Percentiles rank a stretch among this genome's conserved stretches.
phyloP scores from a whole-genome alignment of 2,888 invertebrate genomes.

The Lasioglossum leucozonium region DNA sequence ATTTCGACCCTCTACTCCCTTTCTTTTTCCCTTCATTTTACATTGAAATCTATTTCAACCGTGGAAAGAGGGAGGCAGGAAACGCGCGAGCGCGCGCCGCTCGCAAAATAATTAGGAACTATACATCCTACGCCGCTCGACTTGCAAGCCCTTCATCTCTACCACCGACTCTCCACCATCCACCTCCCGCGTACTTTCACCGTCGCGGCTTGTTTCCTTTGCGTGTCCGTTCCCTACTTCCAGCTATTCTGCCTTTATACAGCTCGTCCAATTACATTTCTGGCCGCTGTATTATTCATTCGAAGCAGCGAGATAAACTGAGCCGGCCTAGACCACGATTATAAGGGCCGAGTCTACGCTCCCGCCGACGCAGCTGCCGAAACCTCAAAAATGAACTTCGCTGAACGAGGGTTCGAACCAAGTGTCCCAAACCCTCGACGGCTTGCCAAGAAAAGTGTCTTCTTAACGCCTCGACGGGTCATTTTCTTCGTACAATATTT shows the following conservation, averaged over 20 bases:
- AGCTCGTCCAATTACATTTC: slow-evolving; percentile 58
- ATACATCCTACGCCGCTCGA: slow-evolving; percentile 40
- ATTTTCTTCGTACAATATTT: too few relatives aligned
- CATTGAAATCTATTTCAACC: slow-evolving; percentile 32
- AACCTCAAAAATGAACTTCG: neutral
- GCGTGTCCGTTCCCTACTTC: slow-evolving; percentile 51
- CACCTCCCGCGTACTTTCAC: slow-evolving; percentile 41
- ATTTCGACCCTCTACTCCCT: neutral
- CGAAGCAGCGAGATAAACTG: slow-evolving; percentile 51
- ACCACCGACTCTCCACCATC: neutral
- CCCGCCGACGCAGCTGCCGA: neutral
- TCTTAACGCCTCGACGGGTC: neutral
- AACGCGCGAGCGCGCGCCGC: slow-evolving; percentile 5
- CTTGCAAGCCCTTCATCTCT: slow-evolving; percentile 29
- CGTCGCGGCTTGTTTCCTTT: slow-evolving; percentile 48
- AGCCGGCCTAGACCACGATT: slow-evolving; percentile 45
- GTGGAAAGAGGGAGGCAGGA: neutral
- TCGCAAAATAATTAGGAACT: slow-evolving; percentile 57
- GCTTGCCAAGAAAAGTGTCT: neutral
- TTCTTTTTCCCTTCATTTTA: slow-evolving; percentile 9
- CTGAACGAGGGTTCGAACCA: neutral
- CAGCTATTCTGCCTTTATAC: slow-evolving; percentile 42
- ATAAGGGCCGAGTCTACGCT: slow-evolving; percentile 36
- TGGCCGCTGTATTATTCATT: slow-evolving; percentile 56
- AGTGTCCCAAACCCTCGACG: neutral